Base-by-base conservation (phyloP, 1,140 invertebrate genomes). In the Trichogramma pretiosum region DNA sequence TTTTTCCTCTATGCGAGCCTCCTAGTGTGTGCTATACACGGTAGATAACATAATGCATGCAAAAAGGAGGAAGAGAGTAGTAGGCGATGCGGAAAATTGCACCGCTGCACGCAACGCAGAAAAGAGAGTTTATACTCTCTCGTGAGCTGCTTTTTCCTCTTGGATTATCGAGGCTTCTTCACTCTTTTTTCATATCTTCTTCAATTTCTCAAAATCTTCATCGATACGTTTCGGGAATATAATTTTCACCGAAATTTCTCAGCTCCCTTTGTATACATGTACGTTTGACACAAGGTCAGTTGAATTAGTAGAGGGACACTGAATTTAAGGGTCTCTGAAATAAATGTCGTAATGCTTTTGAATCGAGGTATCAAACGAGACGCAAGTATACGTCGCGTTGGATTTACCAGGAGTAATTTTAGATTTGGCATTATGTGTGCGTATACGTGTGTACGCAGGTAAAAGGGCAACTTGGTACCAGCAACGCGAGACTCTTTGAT, bases 51-150 rank as follows among this genome's bases (percentile, higher is more conserved):
- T 34, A 34, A 22, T 8, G 17, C 30, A n/a, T 34, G 22, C 10
- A 26, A 37, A 21, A 21, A 22, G 14, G 11, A 23, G 14, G 23
- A 13, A 14, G 22, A 37, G 13, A 24, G 26, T 32, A 43, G 33
- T 9, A 16, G 24, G 33, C 42, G 21, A 45, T 24, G 32, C 14
- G 33, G 33, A 45, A 41, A 28, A 36, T 14, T 43, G 8, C 30
- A 43, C 13, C 7, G 5, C 36, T 24, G 42, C 42, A 35, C 32
- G 42, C 42, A 35, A 26, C 17, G 21, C 22, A 35, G 28, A 24
- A 10, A 32, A 19, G 16, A 45, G 16, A 7, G 30, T 28, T 28
- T 28, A 28, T 10, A 16, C 38, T 41, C 30, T 41, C n/a, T 41
- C 38, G 23, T 41, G 23, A 17, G 16, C 21, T 11, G 42, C 33